Percentiles rank a stretch among this genome's conserved stretches.
Conservation (phyloP, 1,140 invertebrate species). For the Macrostomum lignano region DNA sequence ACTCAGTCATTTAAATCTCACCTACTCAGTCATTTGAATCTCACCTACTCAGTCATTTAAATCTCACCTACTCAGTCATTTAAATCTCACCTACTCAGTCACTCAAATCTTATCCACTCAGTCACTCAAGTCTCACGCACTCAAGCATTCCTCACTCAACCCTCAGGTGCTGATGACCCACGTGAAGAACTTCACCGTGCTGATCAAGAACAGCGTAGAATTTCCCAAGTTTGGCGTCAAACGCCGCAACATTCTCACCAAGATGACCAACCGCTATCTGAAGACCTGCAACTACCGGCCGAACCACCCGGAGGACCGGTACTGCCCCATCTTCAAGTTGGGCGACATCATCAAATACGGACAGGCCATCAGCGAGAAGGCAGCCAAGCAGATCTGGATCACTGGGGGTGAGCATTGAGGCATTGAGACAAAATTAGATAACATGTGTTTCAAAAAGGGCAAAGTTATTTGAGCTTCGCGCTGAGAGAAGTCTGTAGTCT, state of each 20-base stretch:
- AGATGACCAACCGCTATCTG: constrained; percentile 5
- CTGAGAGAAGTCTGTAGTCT: no score
- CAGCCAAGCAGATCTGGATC: constrained; percentile 12
- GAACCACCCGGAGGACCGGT: constrained; percentile 4
- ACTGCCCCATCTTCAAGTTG: constrained; percentile 6
- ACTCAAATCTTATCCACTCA: no score
- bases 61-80: no score
- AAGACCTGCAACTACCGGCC: constrained; percentile 1
- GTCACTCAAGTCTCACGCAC: no score
- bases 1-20: no score
- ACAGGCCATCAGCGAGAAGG: constrained; percentile 6
- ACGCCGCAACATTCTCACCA: constrained; percentile 5
- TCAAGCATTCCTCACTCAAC: no score
- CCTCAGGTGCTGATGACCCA: constrained; percentile 5
- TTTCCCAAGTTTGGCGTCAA: constrained; percentile 9
- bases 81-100: no score
- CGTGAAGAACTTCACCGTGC: constrained; percentile 8
- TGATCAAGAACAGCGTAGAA: constrained; percentile 9
- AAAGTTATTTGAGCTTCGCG: no score
- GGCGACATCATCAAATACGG: constrained; percentile 6
- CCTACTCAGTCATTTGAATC: no score
- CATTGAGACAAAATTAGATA: background rate
- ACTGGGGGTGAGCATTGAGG: constrained; percentile 12
- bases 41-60: no score
- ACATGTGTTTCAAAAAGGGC: no score